Base-by-base conservation (phyloP, 2,888 invertebrate species). In the Oxycera nigricornis region DNA sequence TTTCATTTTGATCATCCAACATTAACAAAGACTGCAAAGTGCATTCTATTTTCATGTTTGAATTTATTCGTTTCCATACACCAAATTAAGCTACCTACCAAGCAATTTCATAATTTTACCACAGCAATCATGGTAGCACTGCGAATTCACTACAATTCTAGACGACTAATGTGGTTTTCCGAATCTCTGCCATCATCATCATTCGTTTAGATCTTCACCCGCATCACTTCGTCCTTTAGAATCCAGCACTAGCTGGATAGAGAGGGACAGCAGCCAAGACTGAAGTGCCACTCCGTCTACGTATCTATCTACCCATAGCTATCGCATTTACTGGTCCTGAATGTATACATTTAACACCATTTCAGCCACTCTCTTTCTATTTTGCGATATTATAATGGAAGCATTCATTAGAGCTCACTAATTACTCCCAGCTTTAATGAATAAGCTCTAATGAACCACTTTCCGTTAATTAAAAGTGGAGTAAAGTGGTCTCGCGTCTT, bases 381-480 rank as follows among this genome's bases (percentile, higher is more conserved):
- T 90, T 90, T 90, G 90, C 77, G 78, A 79, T 78, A 78, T 78
- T 78, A 78, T 79, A 78, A 79, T 79, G 77, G 78, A 77, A 89
- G 90, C 90, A 91, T 91, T 91, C 91, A 91, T 91, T 92, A 91
- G 91, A 92, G 91, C 91, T 91, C 91, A 91, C 92, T 92, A 92
- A 92, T 92, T 92, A 92, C 91, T 91, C 91, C 91, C 91, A 91
- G 91, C 91, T 91, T 91, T 92, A 92, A 92, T 92, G 92, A 92
- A 92, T 92, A 92, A 92, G 91, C 92, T 91, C 91, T 92, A 92
- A 92, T 92, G 92, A 92, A 92, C 92, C 92, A 92, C 92, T 92
- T 92, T 92, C 91, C 91, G 92, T 92, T 92, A 92, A 92, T 92
- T 92, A 92, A 92, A 92, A 91, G 90, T 91, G 87, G 88, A 88